Conservation (phyloP, 1,140 invertebrate species). For the Heliconius nattereri region DNA sequence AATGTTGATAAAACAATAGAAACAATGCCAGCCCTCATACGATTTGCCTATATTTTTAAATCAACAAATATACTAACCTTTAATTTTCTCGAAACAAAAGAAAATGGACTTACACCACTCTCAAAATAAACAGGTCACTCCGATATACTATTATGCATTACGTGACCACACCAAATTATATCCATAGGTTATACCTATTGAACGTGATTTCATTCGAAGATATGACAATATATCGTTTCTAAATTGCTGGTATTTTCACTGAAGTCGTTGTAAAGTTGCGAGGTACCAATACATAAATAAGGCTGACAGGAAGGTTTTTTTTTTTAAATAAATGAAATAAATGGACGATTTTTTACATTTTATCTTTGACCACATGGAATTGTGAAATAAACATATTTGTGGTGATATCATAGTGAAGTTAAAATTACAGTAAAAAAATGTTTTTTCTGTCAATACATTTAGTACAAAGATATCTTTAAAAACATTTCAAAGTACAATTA, state of each 20-base stretch:
- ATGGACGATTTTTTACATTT: background rate
- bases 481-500: too few relatives aligned
- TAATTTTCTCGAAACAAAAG: too few relatives aligned
- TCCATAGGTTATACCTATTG: background rate
- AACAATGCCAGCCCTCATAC: too few relatives aligned
- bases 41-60: too few relatives aligned
- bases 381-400: background rate
- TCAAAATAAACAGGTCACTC: too few relatives aligned
- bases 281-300: background rate
- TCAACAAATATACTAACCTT: too few relatives aligned
- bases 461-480: too few relatives aligned
- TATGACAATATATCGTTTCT: background rate
- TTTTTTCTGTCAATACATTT: too few relatives aligned
- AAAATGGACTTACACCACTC: too few relatives aligned
- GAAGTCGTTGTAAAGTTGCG: background rate
- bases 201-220: background rate
- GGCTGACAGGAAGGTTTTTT: background rate
- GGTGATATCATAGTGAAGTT: background rate
- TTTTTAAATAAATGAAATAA: background rate
- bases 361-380: background rate
- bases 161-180: slow-evolving; percentile 16
- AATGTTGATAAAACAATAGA: too few relatives aligned
- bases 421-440: background rate
- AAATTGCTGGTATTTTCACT: background rate
- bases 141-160: slow-evolving; percentile 21